phyloP scores from a whole-genome alignment of 2,888 invertebrate species.

The Cinara cedri region DNA sequence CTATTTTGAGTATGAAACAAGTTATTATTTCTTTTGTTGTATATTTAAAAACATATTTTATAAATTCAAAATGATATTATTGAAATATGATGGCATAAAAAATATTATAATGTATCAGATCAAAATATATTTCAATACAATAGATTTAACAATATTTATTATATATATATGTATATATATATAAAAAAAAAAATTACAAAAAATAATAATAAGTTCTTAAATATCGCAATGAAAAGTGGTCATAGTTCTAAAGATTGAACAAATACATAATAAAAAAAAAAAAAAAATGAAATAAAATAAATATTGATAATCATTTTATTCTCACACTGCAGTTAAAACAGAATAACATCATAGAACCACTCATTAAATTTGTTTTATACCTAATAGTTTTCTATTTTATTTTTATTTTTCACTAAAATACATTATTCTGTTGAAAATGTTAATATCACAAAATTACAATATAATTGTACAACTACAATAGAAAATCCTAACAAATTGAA shows the following conservation, averaged over 20 bases:
- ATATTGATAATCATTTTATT: slow-evolving; percentile 12
- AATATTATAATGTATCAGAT: slow-evolving; percentile 31
- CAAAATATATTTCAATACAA: slow-evolving; percentile 39
- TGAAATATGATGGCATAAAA: neutral
- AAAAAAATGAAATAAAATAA: slow-evolving; percentile 22
- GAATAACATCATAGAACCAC: neutral
- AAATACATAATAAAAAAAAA: slow-evolving; percentile 10
- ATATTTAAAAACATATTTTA: neutral
- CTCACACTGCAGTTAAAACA: neutral
- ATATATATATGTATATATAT: slow-evolving; percentile 12
- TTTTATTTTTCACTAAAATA: neutral
- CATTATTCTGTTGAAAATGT: slow-evolving; percentile 14
- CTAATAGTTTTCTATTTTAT: slow-evolving; percentile 11
- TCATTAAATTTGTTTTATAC: slow-evolving; percentile 7
- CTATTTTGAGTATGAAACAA: no score
- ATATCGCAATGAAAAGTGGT: slow-evolving; percentile 14
- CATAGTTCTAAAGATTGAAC: slow-evolving; percentile 20
- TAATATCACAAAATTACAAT: slow-evolving; percentile 43
- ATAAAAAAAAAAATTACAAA: slow-evolving; percentile 19
- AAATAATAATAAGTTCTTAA: slow-evolving; percentile 37
- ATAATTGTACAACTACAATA: slow-evolving; percentile 8
- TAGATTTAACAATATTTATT: slow-evolving; percentile 4
- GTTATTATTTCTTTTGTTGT: no score
- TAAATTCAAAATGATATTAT: neutral
- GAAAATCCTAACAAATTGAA: slow-evolving; percentile 25